Percentiles rank a stretch among this genome's conserved stretches.
These are phyloP conservation scores for Malacoctenus gilli DNA, from an alignment of 2,797 vertebrate genomes.

Conservation along the genomic window DNA sequence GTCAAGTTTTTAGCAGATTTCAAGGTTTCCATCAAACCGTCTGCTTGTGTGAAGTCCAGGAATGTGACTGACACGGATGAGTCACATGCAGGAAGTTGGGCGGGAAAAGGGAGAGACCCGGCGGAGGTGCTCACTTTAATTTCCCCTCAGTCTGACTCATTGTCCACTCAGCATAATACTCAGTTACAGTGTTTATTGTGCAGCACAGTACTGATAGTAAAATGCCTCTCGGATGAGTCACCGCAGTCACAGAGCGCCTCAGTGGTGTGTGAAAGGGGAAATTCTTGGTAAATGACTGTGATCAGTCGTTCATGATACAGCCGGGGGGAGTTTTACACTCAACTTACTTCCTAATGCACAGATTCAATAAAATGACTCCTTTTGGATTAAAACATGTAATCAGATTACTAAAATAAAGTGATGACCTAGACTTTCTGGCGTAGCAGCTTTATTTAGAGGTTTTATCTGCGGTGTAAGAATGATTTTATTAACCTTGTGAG, in stretches of 20 bases:
- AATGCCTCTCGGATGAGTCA: slow-evolving; percentile 59
- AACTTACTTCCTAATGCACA: slow-evolving; percentile 6
- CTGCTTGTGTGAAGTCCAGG: slow-evolving; percentile 57
- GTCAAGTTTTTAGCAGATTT: not conserved
- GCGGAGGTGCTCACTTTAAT: slow-evolving; percentile 43
- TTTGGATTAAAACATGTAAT: slow-evolving; percentile 3
- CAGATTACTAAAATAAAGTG: not conserved
- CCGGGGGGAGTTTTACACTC: not conserved
- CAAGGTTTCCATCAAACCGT: slow-evolving; percentile 29
- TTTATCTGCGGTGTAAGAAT: slow-evolving; percentile 13
- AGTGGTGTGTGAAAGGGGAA: slow-evolving; percentile 36
- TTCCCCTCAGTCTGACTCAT: slow-evolving; percentile 67
- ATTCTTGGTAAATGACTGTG: slow-evolving; percentile 47
- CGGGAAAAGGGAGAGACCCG: slow-evolving; percentile 44
- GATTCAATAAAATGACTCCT: too few relatives aligned
- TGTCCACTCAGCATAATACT: slow-evolving; percentile 65
- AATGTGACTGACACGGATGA: slow-evolving; percentile 66
- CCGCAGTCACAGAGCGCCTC: slow-evolving; percentile 13
- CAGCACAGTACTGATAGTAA: slow-evolving; percentile 27
- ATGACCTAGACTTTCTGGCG: too few relatives aligned
- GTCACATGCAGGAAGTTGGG: slow-evolving; percentile 62
- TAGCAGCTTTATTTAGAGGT: not conserved
- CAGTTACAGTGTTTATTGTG: slow-evolving; percentile 23
- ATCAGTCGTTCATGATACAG: slow-evolving; percentile 2
- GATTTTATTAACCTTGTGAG: slow-evolving; percentile 9